These are phyloP conservation scores for Malthinus seriepunctatus DNA, from an alignment of 2,888 invertebrate species.

Conservation along the genomic window DNA sequence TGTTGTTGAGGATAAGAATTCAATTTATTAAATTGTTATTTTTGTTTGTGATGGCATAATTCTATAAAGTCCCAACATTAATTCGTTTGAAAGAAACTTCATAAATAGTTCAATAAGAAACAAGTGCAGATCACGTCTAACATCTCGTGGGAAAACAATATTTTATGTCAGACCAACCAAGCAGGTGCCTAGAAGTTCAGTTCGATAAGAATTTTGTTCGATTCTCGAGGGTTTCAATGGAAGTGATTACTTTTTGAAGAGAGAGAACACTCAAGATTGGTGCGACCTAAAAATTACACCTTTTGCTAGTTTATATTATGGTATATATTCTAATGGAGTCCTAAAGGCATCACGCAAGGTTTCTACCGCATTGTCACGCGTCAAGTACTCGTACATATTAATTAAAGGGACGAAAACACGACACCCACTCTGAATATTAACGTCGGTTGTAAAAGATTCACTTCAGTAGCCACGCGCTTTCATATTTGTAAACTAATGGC, in stretches of 20 bases:
- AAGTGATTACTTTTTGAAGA: slow-evolving; percentile 27
- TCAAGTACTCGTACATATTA: slow-evolving; percentile 30
- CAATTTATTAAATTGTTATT: too few species aligned
- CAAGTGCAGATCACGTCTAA: slow-evolving; percentile 21
- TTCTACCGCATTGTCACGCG: slow-evolving; percentile 27
- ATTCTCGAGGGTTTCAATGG: slow-evolving; percentile 22
- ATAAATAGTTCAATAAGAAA: slow-evolving; percentile 19
- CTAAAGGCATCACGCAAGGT: slow-evolving; percentile 20
- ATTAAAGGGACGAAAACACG: slow-evolving; percentile 28
- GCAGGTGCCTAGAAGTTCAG: slow-evolving; percentile 18
- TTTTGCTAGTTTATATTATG: neutral
- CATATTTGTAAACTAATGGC: slow-evolving; percentile 29
- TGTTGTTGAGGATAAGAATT: too few species aligned
- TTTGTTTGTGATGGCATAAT: too few species aligned
- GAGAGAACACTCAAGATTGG: slow-evolving; percentile 9
- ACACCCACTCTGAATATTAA: slow-evolving; percentile 29
- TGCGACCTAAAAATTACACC: slow-evolving; percentile 20
- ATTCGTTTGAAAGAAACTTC: slow-evolving; percentile 7
- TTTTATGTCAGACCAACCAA: slow-evolving; percentile 26
- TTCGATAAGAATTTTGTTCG: slow-evolving; percentile 26
- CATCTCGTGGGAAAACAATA: slow-evolving; percentile 28
- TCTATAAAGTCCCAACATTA: neutral
- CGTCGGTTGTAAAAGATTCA: slow-evolving; percentile 26
- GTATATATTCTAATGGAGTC: slow-evolving; percentile 25
- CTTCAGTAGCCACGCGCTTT: slow-evolving; percentile 22